A percentile compares a stretch with the other conserved stretches of the same genome.
phyloP scores from a whole-genome alignment of 2,797 vertebrate genomes.

The Thalassophryne amazonica region DNA sequence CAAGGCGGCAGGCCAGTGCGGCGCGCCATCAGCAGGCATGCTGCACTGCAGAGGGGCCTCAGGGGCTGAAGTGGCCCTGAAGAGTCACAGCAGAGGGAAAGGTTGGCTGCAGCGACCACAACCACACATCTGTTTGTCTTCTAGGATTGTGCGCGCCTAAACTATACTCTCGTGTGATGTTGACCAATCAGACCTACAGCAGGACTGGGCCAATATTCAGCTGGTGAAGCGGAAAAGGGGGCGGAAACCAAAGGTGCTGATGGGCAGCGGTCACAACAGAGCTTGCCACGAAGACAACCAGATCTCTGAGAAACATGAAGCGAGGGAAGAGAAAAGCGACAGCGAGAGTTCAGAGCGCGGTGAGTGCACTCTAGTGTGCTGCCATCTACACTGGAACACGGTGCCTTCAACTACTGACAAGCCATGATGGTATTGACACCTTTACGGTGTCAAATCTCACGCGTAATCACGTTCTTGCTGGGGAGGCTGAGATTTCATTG shows the following conservation, averaged over 20 bases:
- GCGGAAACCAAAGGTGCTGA: slow-evolving; percentile 67
- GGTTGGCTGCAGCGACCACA: slow-evolving; percentile 28
- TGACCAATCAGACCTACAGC: slow-evolving; percentile 49
- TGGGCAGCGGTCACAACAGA: slow-evolving; percentile 30
- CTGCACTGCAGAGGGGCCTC: slow-evolving; percentile 77
- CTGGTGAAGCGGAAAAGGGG: slow-evolving; percentile 64
- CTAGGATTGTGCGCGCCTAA: neutral
- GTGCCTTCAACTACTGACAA: too few species aligned
- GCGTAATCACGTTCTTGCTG: too few species aligned
- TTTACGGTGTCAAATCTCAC: too few species aligned
- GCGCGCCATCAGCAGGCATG: slow-evolving; percentile 66
- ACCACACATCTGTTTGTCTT: neutral
- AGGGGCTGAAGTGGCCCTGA: slow-evolving; percentile 56
- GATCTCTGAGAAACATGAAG: slow-evolving; percentile 43
- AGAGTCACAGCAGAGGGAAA: slow-evolving; percentile 72
- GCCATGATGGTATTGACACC: too few species aligned
- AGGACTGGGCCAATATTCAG: slow-evolving; percentile 51
- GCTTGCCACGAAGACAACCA: slow-evolving; percentile 28
- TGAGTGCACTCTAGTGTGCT: too few species aligned
- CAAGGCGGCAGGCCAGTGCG: slow-evolving; percentile 81
- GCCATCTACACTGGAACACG: too few species aligned
- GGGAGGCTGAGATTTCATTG: too few species aligned
- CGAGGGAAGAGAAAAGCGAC: slow-evolving; percentile 50
- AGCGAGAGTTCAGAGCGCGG: slow-evolving; percentile 71
- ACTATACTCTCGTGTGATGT: slow-evolving; percentile 10